Base-by-base conservation (phyloP, 2,113 vertebrate species). In the Onychostoma macrolepis region DNA sequence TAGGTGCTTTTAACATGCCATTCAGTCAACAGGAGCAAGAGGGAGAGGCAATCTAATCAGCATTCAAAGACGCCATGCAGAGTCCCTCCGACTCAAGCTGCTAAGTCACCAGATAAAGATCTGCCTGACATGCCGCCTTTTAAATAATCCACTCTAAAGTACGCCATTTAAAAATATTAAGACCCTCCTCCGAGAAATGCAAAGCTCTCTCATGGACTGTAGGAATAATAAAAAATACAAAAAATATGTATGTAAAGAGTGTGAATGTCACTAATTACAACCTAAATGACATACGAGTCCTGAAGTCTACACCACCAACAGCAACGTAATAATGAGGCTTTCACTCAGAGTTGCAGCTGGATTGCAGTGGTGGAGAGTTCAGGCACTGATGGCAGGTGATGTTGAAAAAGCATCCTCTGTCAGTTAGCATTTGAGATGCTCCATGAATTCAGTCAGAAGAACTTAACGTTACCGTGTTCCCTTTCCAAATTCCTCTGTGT, bases 81-180 rank as follows among this genome's bases (percentile, higher is more conserved):
- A 91, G 86, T 75, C 83, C 91, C 89, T 86, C 87, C 12, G 30
- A 88, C 89, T 90, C 90, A 89, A 91, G 91, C 91, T 92, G 91
- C 89, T 90, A 92, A 91, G 85, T 90, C 67, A 28, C 89, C 88
- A 90, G 91, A 94, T 94, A 93, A 93, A 90, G 90, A 93, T 93
- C 90, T 84, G 87, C 90, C 90, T 92, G 90, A 93, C 92, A 93
- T 30, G 1, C 80, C 88, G 89, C 89, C 91, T 93, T 94, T 94
- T 81, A 89, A 92, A 94, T 94, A 93, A 95, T 94, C 94, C 90
- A 92, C 92, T 92, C 91, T 91, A 90, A 93, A 93, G 89, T 90
- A 87, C 69, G 86, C 78, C 86, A 79, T 92, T 93, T 91, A 90
- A 89, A 92, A 91, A 91, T 87, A 91, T 93, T 92, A 91, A 90